Evolutionary conservation across 1,140 invertebrate genomes (phyloP).

Genomic region (Aporrectodea caliginosa): DNA sequence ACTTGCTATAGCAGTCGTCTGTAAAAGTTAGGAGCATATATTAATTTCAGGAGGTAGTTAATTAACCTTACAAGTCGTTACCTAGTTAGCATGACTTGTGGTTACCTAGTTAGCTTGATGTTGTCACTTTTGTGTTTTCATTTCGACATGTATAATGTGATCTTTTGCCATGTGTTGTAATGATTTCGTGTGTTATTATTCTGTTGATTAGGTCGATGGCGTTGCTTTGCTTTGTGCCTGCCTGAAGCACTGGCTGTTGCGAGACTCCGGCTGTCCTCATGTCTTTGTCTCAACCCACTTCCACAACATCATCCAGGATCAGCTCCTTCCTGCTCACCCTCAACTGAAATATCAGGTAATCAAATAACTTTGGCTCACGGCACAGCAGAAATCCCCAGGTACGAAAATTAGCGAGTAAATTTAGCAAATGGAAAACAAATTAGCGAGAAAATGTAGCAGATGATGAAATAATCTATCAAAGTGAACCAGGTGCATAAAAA

Average conservation of each 20-base stretch:
- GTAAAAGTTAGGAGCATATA: too few relatives aligned
- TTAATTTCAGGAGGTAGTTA: too few relatives aligned
- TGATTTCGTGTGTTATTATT: not conserved
- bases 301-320: constrained; percentile 62
- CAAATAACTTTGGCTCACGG: too few relatives aligned
- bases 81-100: not conserved
- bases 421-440: too few relatives aligned
- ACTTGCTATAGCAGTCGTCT: too few relatives aligned
- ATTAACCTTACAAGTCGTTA: not conserved
- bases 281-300: constrained; percentile 75
- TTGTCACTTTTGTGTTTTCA: not conserved
- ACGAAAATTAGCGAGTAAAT: too few relatives aligned
- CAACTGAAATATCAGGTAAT: too few relatives aligned
- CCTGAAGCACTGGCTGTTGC: constrained; percentile 64
- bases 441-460: too few relatives aligned
- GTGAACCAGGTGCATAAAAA: too few relatives aligned
- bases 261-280: constrained; percentile 64
- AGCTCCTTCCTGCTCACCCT: too few relatives aligned
- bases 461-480: too few relatives aligned
- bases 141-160: not conserved
- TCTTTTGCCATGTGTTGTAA: not conserved
- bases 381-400: too few relatives aligned
- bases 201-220: constrained; percentile 63
- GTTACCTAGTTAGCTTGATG: not conserved
- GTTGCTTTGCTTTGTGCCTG: constrained; percentile 66